Evolutionary conservation across 2,888 invertebrate genomes (phyloP).

Genomic region (Sphaerophoria rueppellii): DNA sequence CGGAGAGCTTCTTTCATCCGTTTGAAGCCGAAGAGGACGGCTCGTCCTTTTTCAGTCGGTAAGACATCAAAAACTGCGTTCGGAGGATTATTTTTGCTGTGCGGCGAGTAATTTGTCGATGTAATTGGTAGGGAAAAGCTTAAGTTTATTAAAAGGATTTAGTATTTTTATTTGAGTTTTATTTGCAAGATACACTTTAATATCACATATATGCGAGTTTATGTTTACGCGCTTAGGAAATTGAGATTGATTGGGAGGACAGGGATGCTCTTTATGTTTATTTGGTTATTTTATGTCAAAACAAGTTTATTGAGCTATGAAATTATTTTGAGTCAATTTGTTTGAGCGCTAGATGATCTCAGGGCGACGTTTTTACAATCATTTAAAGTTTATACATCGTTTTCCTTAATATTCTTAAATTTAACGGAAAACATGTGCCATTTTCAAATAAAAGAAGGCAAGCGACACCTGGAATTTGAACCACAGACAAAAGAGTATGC

Average conservation of each 20-base stretch:
- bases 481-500: too few species aligned
- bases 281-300: not conserved
- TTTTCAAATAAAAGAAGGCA: too few species aligned
- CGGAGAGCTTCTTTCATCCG: constrained; percentile 30
- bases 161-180: constrained; percentile 46
- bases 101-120: constrained; percentile 55
- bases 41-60: not conserved
- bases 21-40: too few species aligned
- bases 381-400: not conserved
- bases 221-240: constrained; percentile 32
- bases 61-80: constrained; percentile 16
- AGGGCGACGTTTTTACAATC: constrained; percentile 14
- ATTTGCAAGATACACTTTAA: constrained; percentile 16
- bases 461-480: too few species aligned
- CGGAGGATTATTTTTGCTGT: constrained; percentile 34
- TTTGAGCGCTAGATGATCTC: not conserved
- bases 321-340: constrained; percentile 27
- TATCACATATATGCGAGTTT: constrained; percentile 36
- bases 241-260: constrained; percentile 62
- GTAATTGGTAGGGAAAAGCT: constrained; percentile 57
- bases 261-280: not conserved
- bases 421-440: too few species aligned
- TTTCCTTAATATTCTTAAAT: not conserved
- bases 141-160: constrained; percentile 63
- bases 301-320: constrained; percentile 44